Evolutionary conservation across 2,888 invertebrate species (phyloP), one percentile per base, ranked within the genome.

Genomic region (Xestia ashworthii): DNA sequence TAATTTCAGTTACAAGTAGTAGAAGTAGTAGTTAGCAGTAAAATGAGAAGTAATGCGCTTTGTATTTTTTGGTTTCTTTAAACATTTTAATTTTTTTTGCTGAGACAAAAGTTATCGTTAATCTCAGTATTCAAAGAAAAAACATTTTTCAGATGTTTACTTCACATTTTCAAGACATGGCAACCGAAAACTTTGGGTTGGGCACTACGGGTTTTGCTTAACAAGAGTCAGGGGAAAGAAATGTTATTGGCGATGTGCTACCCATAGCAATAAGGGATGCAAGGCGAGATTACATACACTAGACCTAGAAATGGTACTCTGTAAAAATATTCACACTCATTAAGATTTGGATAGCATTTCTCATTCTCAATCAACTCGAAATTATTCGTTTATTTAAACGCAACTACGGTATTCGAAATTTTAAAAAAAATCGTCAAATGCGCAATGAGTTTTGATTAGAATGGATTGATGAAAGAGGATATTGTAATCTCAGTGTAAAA

Each of bases 1-100:
- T 0, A 46, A 11, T 83, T 83, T 38, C 83, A 83, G 85, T 77
- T 1, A 70, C 44, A 2, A 77, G 53, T n/a, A n/a, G n/a, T n/a
- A n/a, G n/a, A n/a, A 5, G 48, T 5, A 19, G 41, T 69, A 58
- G n/a, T 41, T 58, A 46, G 46, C 14, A 46, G 48, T 48, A 48
- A 16, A 48, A 16, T 48, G 48, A 14, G 48, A 48, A 48, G 48
- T 50, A 19, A 53, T 12, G 9, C 22, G 53, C 9, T 22, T 53
- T 22, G 3, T 53, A 50, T 19, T 22, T 22, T 1, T 53, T 22
- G 19, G 9, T 53, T 53, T 22, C 3, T 22, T 22, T 53, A 3
- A 9, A 53, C 19, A 3, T 3, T 22, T 22, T 53, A 50, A 8
- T 19, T 22, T 22, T 50, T 9, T 22, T 53, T 53, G 53, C 53